Conservation (phyloP, 1,140 invertebrate species). For the Elysia chlorotica region DNA sequence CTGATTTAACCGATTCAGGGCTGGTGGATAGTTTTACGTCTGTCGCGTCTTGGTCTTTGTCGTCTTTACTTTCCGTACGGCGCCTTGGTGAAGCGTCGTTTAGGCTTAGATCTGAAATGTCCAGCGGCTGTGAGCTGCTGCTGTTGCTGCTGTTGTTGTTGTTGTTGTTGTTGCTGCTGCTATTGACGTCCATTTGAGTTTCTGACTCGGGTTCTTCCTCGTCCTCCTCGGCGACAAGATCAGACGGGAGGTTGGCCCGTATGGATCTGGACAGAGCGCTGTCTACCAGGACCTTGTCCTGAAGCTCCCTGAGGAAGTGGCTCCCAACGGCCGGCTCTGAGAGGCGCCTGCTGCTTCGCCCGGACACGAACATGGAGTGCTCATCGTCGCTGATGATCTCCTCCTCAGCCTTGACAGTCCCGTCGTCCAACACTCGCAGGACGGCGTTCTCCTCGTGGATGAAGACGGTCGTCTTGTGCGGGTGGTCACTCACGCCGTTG, state of each 20-base stretch:
- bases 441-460: background rate
- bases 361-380: background rate
- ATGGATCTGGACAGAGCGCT: background rate
- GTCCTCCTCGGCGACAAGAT: conserved; percentile 15
- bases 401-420: background rate
- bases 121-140: background rate
- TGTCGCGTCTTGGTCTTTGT: too few species aligned
- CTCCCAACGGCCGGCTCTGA: conserved; percentile 9
- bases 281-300: background rate
- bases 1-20: too few species aligned
- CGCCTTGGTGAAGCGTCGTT: too few species aligned
- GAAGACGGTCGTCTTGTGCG: background rate
- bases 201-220: background rate
- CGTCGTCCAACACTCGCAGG: too few species aligned
- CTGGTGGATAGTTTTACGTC: too few species aligned
- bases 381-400: background rate
- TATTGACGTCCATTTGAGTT: background rate
- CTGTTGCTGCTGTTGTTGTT: background rate
- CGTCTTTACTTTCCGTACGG: too few species aligned
- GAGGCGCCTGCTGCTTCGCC: background rate
- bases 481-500: background rate
- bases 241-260: background rate
- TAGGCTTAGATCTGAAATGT: too few species aligned
- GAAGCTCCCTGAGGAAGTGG: background rate
- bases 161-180: background rate